phyloP scores from a whole-genome alignment of 2,113 vertebrate genomes.

The Galemys pyrenaicus region DNA sequence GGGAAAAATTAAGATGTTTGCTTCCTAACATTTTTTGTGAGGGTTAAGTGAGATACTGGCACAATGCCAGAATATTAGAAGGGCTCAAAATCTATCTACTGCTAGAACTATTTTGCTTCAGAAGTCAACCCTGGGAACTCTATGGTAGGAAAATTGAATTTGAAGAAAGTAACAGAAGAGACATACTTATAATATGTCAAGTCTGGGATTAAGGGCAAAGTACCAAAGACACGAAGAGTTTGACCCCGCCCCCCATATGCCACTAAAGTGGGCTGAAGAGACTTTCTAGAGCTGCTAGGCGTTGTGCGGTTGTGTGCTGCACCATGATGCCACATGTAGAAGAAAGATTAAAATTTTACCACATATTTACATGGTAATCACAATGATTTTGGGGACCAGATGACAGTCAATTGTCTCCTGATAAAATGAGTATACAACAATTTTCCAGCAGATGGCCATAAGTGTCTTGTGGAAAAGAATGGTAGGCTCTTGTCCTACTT shows the following conservation, averaged over 20 bases:
- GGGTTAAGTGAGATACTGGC: constrained; percentile 4
- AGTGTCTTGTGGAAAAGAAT: background rate
- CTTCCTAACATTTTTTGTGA: background rate
- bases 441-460: constrained; percentile 3
- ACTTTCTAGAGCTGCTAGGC: background rate
- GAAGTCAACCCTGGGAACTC: background rate
- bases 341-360: background rate
- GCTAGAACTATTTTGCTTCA: background rate
- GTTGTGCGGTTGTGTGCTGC: background rate
- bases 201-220: background rate
- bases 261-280: background rate
- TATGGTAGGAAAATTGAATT: background rate
- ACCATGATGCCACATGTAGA: background rate
- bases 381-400: background rate
- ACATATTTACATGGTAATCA: background rate
- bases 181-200: background rate
- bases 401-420: background rate
- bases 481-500: background rate
- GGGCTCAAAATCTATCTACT: background rate
- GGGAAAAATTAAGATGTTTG: background rate
- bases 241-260: background rate
- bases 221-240: background rate
- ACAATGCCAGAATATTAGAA: background rate
- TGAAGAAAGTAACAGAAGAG: constrained; percentile 6
- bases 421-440: background rate